These are phyloP conservation scores for Apocrypta bakeri DNA, from an alignment of 1,140 invertebrate species.

Conservation along the genomic window DNA sequence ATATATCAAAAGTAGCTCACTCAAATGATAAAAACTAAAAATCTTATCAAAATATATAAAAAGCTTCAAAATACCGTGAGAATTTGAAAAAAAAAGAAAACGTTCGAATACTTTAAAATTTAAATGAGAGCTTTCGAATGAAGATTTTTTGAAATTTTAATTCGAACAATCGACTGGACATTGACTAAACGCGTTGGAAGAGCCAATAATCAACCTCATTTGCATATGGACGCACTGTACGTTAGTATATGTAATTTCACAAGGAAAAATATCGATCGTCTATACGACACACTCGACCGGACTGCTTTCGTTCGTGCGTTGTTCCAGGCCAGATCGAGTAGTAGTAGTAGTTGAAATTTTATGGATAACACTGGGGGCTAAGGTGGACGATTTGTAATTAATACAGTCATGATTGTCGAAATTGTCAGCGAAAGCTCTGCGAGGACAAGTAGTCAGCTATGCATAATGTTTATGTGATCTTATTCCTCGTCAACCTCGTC, in stretches of 20 bases:
- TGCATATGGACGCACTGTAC: background rate
- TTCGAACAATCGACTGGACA: background rate
- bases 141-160: background rate
- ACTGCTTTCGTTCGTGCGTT: background rate
- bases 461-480: conserved; percentile 37
- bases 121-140: too few relatives aligned
- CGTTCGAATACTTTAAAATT: too few relatives aligned
- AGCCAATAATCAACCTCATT: conserved; percentile 45
- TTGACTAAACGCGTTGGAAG: background rate
- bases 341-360: too few relatives aligned
- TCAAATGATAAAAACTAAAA: too few relatives aligned
- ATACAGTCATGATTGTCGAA: conserved; percentile 40
- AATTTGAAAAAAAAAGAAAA: too few relatives aligned
- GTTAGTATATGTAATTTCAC: background rate
- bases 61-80: background rate
- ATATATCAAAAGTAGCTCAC: too few relatives aligned
- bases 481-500: background rate
- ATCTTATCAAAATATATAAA: too few relatives aligned
- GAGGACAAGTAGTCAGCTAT: conserved; percentile 21
- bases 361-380: background rate
- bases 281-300: background rate
- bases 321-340: too few relatives aligned
- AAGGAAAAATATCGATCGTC: conserved; percentile 36
- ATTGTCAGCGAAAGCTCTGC: background rate
- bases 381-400: background rate